These are phyloP conservation scores for Tinea trinotella DNA, from an alignment of 2,888 invertebrate species.

Conservation along the genomic window DNA sequence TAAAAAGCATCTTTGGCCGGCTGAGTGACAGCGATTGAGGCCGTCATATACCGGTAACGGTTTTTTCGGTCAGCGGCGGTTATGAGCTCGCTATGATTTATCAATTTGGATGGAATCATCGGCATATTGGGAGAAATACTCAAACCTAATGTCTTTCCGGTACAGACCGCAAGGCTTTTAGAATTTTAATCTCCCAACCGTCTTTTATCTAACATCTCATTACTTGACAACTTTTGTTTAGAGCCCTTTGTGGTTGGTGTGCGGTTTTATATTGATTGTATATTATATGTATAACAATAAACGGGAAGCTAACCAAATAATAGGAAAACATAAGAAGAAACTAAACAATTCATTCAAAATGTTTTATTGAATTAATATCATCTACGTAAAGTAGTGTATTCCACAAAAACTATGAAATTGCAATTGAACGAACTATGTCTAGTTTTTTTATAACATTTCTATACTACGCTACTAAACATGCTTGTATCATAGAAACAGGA, in stretches of 20 bases:
- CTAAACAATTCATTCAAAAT: background rate
- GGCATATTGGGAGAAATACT: background rate
- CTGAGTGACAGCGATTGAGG: too few species aligned
- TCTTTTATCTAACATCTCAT: background rate
- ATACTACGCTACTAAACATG: too few species aligned
- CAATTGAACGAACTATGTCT: too few species aligned
- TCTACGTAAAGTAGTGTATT: too few species aligned
- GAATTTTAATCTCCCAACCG: background rate
- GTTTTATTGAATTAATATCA: too few species aligned
- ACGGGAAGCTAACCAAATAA: background rate
- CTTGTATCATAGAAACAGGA: too few species aligned
- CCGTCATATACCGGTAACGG: too few species aligned
- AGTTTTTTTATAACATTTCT: too few species aligned
- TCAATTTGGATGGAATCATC: conserved; percentile 27
- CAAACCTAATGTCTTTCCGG: background rate
- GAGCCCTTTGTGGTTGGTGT: background rate
- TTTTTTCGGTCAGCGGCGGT: too few species aligned
- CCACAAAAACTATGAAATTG: too few species aligned
- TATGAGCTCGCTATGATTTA: too few species aligned
- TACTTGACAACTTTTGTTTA: background rate
- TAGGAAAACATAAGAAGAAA: background rate
- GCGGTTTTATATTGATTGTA: background rate
- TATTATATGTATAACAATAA: background rate
- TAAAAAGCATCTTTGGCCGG: too few species aligned
- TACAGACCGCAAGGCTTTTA: background rate